phyloP scores from a whole-genome alignment of 2,113 vertebrate species.

The Pithys albifrons region DNA sequence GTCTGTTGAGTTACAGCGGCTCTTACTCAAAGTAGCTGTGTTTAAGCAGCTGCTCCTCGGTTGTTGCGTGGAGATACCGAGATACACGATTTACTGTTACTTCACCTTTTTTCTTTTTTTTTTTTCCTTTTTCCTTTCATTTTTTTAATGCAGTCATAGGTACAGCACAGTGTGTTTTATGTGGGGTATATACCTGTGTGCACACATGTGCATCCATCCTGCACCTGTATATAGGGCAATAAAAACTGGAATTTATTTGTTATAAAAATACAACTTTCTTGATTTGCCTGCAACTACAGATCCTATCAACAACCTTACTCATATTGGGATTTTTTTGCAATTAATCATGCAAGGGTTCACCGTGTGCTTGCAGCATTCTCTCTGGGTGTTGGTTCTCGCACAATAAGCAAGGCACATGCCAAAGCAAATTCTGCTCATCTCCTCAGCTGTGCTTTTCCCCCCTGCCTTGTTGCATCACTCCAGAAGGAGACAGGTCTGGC shows the following conservation, averaged over 20 bases:
- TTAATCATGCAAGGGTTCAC: background rate
- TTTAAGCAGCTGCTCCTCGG: accelerated
- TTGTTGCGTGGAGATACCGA: background rate
- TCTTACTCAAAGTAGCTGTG: too few species aligned
- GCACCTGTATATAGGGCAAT: too few species aligned
- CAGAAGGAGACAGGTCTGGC: background rate
- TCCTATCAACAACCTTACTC: background rate
- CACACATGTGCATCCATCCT: accelerated
- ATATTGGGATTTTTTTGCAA: background rate
- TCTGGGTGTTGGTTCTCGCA: background rate
- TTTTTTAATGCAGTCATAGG: accelerated
- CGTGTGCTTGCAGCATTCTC: background rate
- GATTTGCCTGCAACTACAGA: background rate
- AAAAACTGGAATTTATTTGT: background rate
- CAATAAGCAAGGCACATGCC: background rate
- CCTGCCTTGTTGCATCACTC: background rate
- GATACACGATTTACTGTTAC: accelerated
- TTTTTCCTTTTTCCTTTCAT: too few species aligned
- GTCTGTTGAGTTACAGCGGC: too few species aligned
- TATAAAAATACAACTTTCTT: background rate
- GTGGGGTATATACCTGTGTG: accelerated
- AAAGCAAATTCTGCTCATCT: background rate
- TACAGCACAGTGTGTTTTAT: accelerated
- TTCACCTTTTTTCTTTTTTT: too few species aligned
- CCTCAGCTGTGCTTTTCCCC: background rate